Base-by-base conservation (phyloP, 2,797 vertebrate species). In the Poecilia gillii region DNA sequence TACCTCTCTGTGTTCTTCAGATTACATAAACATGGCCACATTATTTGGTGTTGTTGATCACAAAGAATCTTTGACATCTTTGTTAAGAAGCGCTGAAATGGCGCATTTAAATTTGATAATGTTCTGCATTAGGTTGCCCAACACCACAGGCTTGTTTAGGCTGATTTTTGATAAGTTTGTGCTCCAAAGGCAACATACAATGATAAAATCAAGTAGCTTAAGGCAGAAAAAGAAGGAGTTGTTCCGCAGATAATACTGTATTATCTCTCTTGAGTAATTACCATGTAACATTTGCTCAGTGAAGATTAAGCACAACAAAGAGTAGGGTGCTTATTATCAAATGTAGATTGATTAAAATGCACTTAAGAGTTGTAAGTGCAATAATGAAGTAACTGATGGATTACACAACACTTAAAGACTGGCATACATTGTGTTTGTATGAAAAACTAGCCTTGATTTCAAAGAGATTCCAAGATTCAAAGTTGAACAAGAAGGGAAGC, bases 151-250 rank as follows among this genome's bases (percentile, higher is more conserved):
- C 9, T 59, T 33, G 23, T 7, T 75, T 59, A 73, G 25, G 28
- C 1, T 16, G 68, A 75, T 70, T 53, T 70, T 1, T 6, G 14
- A 39, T 70, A 49, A 33, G 4, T 64, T 33, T 23, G 31, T 9
- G 12, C n/a, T 25, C n/a, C 25, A 6, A 5, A 45, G 45, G 45
- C 68, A 41, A 75, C 66, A 47, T n/a, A 45, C 53, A 79, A 2
- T 73, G 72, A 81, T 80, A 25, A 39, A 76, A 39, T 80, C 20
- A 81, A 3, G 2, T 13, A n/a, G 55, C 23, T 59, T 51, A 72
- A 74, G 33, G 41, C 49, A 18, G 72, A 73, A 59, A 47, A 16
- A 8, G 7, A 4, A 28, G 8, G 49, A 18, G 25, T 47, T 75
- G 33, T 2, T 33, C 59, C n/a, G 18, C 55, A 41, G 31, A 31